These are phyloP conservation scores for Hippocampus kuda DNA, from an alignment of 2,797 vertebrate species.

Conservation along the genomic window DNA sequence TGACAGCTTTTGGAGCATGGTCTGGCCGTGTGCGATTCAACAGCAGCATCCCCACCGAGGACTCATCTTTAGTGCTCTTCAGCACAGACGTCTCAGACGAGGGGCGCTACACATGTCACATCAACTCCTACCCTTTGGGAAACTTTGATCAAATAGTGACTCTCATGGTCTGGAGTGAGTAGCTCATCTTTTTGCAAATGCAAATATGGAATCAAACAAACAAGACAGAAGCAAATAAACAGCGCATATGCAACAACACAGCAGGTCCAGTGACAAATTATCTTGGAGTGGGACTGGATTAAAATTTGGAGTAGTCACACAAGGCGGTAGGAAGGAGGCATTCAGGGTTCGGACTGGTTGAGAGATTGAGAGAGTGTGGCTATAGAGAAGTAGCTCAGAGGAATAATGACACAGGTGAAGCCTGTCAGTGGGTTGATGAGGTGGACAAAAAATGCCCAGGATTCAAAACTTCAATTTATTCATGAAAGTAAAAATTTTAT, in stretches of 20 bases:
- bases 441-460: no score
- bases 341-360: no score
- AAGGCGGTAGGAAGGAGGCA: no score
- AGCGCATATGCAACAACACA: not conserved
- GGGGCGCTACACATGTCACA: slow-evolving; percentile 72
- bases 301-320: no score
- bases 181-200: not conserved
- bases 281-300: no score
- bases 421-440: no score
- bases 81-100: slow-evolving; percentile 63
- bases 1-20: slow-evolving; percentile 48
- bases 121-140: slow-evolving; percentile 74
- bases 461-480: no score
- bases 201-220: not conserved
- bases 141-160: slow-evolving; percentile 68
- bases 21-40: slow-evolving; percentile 46
- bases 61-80: slow-evolving; percentile 61
- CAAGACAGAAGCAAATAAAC: not conserved
- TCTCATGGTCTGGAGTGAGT: slow-evolving; percentile 71
- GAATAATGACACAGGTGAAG: no score
- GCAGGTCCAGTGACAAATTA: not conserved
- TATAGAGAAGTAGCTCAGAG: no score
- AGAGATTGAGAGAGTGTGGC: no score
- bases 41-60: slow-evolving; percentile 42
- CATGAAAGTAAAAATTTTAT: no score